Evolutionary conservation across 2,888 invertebrate genomes (phyloP).

Genomic region (Drosophila anomalipes): DNA sequence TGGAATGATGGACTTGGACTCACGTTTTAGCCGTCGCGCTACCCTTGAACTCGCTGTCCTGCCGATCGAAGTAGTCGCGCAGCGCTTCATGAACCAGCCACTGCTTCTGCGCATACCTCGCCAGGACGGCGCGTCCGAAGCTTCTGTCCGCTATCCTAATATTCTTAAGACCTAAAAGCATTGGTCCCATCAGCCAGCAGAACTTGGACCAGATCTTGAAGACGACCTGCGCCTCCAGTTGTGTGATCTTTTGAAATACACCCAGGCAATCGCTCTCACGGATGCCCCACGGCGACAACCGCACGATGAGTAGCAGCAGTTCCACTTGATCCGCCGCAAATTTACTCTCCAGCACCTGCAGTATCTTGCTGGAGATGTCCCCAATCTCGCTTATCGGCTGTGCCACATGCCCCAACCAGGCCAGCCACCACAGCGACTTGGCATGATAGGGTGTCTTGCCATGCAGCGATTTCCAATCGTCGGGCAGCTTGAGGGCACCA

Average conservation of each 20-base stretch:
- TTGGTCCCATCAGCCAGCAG: conserved; percentile 85
- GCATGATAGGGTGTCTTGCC: conserved; percentile 84
- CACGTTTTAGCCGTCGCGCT: conserved; percentile 62
- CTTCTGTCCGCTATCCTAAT: conserved; percentile 84
- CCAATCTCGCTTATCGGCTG: conserved; percentile 87
- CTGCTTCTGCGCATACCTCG: conserved; percentile 82
- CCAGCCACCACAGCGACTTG: conserved; percentile 87
- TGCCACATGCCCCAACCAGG: conserved; percentile 87
- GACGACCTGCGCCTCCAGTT: conserved; percentile 82
- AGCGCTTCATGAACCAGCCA: conserved; percentile 82
- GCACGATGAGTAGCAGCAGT: conserved; percentile 90
- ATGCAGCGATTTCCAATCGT: conserved; percentile 80
- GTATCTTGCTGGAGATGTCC: conserved; percentile 88
- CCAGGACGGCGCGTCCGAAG: conserved; percentile 80
- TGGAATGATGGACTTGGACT: conserved; percentile 20
- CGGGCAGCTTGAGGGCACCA: conserved; percentile 82
- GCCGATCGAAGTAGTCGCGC: conserved; percentile 81
- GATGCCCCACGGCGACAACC: conserved; percentile 91
- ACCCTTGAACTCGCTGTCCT: conserved; percentile 77
- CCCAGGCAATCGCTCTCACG: conserved; percentile 90
- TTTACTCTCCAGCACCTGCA: conserved; percentile 89
- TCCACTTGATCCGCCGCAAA: conserved; percentile 89
- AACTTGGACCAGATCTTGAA: conserved; percentile 85
- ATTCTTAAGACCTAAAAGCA: conserved; percentile 83
- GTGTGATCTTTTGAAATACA: conserved; percentile 81